A percentile compares a stretch with the other conserved stretches of the same genome.
These are phyloP conservation scores for Amiota mariae DNA, from an alignment of 2,888 invertebrate species.

Conservation along the genomic window DNA sequence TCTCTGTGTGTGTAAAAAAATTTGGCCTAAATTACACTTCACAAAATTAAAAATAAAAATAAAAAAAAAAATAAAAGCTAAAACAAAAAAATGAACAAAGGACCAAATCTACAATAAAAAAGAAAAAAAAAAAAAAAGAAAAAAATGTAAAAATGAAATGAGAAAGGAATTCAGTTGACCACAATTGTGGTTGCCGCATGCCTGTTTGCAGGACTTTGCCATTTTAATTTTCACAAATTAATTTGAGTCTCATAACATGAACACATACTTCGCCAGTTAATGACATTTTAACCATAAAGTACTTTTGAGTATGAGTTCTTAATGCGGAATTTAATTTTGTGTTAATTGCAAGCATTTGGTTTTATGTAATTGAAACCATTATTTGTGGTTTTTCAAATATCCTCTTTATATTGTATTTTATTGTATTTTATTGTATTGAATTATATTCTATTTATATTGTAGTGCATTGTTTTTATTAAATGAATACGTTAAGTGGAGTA, in stretches of 20 bases:
- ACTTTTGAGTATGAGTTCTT: not conserved
- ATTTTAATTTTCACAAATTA: not conserved
- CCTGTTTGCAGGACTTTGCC: not conserved
- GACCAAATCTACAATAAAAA: not conserved
- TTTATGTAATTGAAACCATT: slow-evolving; percentile 1
- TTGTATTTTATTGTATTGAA: not conserved
- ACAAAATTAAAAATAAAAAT: no score
- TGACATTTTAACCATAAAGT: slow-evolving; percentile 3
- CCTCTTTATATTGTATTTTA: not conserved
- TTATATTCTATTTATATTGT: not conserved
- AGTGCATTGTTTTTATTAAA: not conserved
- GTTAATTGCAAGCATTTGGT: slow-evolving; percentile 10
- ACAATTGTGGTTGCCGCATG: slow-evolving; percentile 19
- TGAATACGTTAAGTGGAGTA: no score
- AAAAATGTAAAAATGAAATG: slow-evolving; percentile 8
- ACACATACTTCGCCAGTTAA: not conserved
- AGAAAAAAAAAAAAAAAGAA: not conserved
- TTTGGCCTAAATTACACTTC: no score
- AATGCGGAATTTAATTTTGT: slow-evolving; percentile 21
- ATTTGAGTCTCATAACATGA: not conserved
- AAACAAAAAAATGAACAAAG: no score
- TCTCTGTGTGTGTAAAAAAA: no score
- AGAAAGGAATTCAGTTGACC: slow-evolving; percentile 13
- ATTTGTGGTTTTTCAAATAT: not conserved
- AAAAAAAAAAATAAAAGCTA: no score